A percentile compares a stretch with the other conserved stretches of the same genome.
These are phyloP conservation scores for Dromococcyx pavoninus DNA, from an alignment of 2,797 vertebrate species.

Conservation along the genomic window DNA sequence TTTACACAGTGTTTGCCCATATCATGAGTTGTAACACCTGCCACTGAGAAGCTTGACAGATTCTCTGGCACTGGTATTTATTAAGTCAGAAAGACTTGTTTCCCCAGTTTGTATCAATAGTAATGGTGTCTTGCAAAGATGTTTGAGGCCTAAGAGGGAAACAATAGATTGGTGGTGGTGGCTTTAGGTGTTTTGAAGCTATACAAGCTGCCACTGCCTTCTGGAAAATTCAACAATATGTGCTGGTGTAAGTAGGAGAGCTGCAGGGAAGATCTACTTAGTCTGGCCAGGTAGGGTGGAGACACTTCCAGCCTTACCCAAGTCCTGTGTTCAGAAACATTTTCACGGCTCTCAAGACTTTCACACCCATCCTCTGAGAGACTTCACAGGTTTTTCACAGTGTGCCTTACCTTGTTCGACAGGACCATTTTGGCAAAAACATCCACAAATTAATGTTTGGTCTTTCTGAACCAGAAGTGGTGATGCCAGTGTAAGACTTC, in stretches of 20 bases:
- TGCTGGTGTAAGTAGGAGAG: background rate
- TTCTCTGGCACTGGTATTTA: background rate
- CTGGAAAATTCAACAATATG: background rate
- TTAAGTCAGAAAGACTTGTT: background rate
- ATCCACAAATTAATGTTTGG: fast-evolving
- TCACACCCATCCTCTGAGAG: background rate
- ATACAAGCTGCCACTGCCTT: background rate
- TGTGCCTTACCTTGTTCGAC: background rate
- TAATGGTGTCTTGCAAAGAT: background rate
- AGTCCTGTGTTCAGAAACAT: background rate
- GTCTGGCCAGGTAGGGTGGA: background rate
- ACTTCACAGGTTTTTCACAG: background rate
- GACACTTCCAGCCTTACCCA: background rate
- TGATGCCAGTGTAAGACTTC: background rate
- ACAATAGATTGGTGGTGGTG: background rate
- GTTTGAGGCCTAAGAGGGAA: background rate
- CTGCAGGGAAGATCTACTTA: background rate
- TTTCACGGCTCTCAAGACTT: background rate
- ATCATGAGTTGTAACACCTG: background rate
- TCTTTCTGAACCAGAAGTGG: background rate
- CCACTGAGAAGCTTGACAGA: background rate
- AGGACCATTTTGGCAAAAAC: background rate
- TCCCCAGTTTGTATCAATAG: background rate
- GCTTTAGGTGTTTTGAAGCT: background rate
- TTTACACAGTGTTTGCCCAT: background rate